phyloP scores from a whole-genome alignment of 2,797 vertebrate species.

The Lutjanus campechanus region DNA sequence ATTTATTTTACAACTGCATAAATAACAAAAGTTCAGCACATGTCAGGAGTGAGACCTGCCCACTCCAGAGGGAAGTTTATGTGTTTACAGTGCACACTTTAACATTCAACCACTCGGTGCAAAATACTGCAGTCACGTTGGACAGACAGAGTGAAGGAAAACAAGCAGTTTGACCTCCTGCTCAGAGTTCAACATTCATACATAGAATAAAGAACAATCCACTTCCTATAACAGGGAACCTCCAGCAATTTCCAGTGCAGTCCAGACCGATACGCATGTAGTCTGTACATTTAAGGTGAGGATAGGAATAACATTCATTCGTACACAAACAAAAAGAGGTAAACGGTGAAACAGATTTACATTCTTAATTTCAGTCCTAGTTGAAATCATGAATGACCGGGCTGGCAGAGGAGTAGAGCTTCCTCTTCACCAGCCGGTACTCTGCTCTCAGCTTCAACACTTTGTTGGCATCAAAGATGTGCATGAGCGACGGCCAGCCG shows the following conservation, averaged over 20 bases:
- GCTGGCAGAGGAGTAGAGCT: constrained; percentile 87
- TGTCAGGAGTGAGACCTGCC: constrained; percentile 70
- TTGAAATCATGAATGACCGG: constrained; percentile 81
- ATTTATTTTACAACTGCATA: constrained; percentile 60
- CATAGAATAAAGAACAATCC: neutral
- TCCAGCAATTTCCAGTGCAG: constrained; percentile 13
- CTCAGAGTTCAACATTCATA: neutral
- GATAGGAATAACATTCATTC: neutral
- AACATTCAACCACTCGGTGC: constrained; percentile 47
- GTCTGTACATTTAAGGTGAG: neutral
- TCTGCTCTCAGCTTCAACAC: constrained; percentile 82
- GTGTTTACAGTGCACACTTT: constrained; percentile 23
- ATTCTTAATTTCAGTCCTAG: constrained; percentile 21
- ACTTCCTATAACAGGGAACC: neutral
- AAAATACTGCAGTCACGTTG: constrained; percentile 38
- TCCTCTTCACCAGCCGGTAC: constrained; percentile 87
- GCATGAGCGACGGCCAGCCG: constrained; percentile 78
- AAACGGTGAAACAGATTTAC: neutral
- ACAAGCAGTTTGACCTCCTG: neutral
- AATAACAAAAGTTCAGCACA: constrained; percentile 32
- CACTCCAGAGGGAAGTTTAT: constrained; percentile 34
- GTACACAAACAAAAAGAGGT: neutral
- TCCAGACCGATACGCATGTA: neutral
- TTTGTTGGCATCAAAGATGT: constrained; percentile 76
- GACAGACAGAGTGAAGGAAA: neutral